phyloP scores from a whole-genome alignment of 1,140 invertebrate genomes.

The Medauroidea extradentata region DNA sequence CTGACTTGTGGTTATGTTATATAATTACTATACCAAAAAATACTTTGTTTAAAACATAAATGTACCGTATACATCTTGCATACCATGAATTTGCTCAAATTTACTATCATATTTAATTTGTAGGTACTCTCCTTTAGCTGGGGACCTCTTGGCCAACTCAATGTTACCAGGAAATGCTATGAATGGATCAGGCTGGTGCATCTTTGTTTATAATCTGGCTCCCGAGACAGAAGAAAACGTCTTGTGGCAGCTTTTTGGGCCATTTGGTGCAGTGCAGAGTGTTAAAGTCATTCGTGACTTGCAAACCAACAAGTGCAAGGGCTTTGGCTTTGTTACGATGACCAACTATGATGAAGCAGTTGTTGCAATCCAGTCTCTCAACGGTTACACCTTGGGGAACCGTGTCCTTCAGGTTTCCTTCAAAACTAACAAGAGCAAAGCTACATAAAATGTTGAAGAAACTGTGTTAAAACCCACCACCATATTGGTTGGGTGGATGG shows the following conservation, averaged over 20 bases:
- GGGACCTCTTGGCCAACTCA: constrained; percentile 83
- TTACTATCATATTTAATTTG: constrained; percentile 26
- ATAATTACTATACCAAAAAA: too few species aligned
- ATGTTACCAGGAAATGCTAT: constrained; percentile 78
- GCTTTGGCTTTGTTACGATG: constrained; percentile 99
- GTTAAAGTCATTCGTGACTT: constrained; percentile 97
- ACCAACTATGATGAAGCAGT: constrained; percentile 98
- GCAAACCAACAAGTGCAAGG: constrained; percentile 98
- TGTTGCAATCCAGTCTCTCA: constrained; percentile 94
- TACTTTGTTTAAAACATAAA: too few species aligned
- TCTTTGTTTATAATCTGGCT: constrained; percentile 98
- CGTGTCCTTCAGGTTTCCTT: constrained; percentile 98
- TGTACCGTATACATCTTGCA: too few species aligned
- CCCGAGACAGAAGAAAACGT: constrained; percentile 98
- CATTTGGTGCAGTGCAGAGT: constrained; percentile 97
- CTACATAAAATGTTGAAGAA: constrained; percentile 58
- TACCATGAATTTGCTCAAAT: too few species aligned
- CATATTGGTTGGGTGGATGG: constrained; percentile 20
- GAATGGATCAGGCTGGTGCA: constrained; percentile 91
- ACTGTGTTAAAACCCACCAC: constrained; percentile 21
- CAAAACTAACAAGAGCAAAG: constrained; percentile 92
- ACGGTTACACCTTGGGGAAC: constrained; percentile 96
- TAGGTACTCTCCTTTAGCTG: constrained; percentile 92
- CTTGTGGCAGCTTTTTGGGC: constrained; percentile 97
- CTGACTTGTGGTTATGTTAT: too few species aligned